Conservation (phyloP, 2,113 vertebrate species). For the Atherinomorus stipes region DNA sequence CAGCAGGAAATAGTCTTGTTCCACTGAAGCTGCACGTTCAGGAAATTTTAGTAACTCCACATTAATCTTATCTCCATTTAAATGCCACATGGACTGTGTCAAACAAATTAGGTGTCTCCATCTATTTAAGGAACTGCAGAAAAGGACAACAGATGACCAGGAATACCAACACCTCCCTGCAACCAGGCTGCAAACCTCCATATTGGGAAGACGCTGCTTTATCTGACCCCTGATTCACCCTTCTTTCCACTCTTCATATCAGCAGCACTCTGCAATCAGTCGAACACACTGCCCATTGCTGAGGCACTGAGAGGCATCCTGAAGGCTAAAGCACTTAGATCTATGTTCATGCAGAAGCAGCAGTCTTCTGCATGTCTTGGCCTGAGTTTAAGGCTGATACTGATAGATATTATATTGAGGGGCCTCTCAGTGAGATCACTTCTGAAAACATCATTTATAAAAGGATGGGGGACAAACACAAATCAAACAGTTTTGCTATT, state of each 20-base stretch:
- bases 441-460: not conserved
- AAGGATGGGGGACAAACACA: not conserved
- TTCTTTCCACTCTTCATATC: slow-evolving; percentile 72
- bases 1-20: not conserved
- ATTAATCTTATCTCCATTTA: slow-evolving; percentile 55
- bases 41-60: slow-evolving; percentile 24
- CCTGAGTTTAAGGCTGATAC: not conserved
- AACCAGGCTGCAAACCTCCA: slow-evolving; percentile 42
- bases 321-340: not conserved
- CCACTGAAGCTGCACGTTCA: slow-evolving; percentile 21
- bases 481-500: not conserved
- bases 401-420: not conserved
- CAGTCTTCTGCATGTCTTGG: not conserved
- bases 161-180: slow-evolving; percentile 63
- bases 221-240: slow-evolving; percentile 62
- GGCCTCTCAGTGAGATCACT: not conserved
- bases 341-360: not conserved
- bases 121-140: slow-evolving; percentile 67
- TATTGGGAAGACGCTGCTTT: slow-evolving; percentile 54
- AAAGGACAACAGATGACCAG: slow-evolving; percentile 37
- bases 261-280: slow-evolving; percentile 65
- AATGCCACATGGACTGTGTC: slow-evolving; percentile 35
- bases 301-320: slow-evolving; percentile 24
- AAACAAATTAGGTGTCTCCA: slow-evolving; percentile 30
- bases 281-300: slow-evolving; percentile 46